Conservation (phyloP, 2,888 invertebrate genomes). For the Gibbula magus region DNA sequence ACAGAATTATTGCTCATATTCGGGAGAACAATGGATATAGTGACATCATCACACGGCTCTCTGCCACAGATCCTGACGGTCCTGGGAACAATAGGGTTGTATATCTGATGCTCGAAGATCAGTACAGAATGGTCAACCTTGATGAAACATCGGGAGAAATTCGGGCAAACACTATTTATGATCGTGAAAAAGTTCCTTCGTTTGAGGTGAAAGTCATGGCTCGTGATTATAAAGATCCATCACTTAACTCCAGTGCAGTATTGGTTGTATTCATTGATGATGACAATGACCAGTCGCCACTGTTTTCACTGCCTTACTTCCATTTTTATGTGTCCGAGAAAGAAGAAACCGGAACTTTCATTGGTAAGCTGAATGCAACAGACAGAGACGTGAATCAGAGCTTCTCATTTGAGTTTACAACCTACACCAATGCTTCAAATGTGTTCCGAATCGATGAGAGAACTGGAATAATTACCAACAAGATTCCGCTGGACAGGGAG, state of each 20-base stretch:
- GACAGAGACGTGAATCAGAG: slow-evolving; percentile 41
- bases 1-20: slow-evolving; percentile 36
- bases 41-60: slow-evolving; percentile 42
- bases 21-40: slow-evolving; percentile 43
- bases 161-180: slow-evolving; percentile 48
- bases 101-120: slow-evolving; percentile 41
- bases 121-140: slow-evolving; percentile 42
- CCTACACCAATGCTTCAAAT: slow-evolving; percentile 11
- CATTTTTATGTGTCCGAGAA: slow-evolving; percentile 39
- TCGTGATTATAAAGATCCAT: slow-evolving; percentile 81
- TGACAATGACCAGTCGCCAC: slow-evolving; percentile 85
- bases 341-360: slow-evolving; percentile 30
- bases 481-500: slow-evolving; percentile 36
- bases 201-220: slow-evolving; percentile 91
- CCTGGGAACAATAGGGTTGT: slow-evolving; percentile 47
- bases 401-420: slow-evolving; percentile 24
- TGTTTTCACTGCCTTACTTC: slow-evolving; percentile 38
- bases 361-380: slow-evolving; percentile 37
- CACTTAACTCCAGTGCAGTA: slow-evolving; percentile 88
- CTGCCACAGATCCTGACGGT: slow-evolving; percentile 52
- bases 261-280: slow-evolving; percentile 96
- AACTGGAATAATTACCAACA: slow-evolving; percentile 42
- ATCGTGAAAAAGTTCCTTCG: slow-evolving; percentile 79
- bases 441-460: slow-evolving; percentile 39
- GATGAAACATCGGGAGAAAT: slow-evolving; percentile 49